Conservation (phyloP, 1,140 invertebrate genomes). For the Pectinophora gossypiella region DNA sequence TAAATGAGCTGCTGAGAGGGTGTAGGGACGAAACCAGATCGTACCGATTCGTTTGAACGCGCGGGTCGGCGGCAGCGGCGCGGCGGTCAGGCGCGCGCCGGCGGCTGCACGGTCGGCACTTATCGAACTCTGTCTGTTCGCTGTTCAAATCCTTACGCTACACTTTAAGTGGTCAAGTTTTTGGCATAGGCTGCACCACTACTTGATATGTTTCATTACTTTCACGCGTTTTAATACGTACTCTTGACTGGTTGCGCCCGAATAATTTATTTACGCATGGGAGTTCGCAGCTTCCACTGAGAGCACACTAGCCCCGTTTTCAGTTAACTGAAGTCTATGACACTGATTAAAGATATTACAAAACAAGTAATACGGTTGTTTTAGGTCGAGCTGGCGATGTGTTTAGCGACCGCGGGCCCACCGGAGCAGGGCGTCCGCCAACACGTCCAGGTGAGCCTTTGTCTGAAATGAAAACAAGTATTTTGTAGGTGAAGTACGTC, state of each 20-base stretch:
- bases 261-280: conserved; percentile 40
- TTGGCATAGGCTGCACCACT: conserved; percentile 55
- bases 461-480: conserved; percentile 81
- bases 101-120: conserved; percentile 6
- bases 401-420: conserved; percentile 93
- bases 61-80: neutral
- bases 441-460: conserved; percentile 94
- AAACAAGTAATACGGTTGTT: conserved; percentile 38
- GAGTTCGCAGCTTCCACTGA: conserved; percentile 53
- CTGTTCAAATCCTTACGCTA: conserved; percentile 51
- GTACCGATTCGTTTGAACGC: conserved; percentile 28
- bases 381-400: conserved; percentile 17
- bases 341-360: no score
- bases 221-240: conserved; percentile 39
- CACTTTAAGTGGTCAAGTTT: conserved; percentile 57
- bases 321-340: conserved; percentile 43
- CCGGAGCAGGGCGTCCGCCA: conserved; percentile 93
- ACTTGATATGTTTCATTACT: conserved; percentile 71
- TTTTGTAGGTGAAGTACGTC: no score
- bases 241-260: conserved; percentile 58
- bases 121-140: conserved; percentile 24
- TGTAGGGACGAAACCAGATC: conserved; percentile 64
- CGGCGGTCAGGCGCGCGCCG: neutral
- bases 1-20: conserved; percentile 53
- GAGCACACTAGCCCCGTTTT: conserved; percentile 43